Percentiles rank a stretch among this genome's conserved stretches.
Conservation (phyloP, 2,888 invertebrate species). For the Eremobia ochroleuca region DNA sequence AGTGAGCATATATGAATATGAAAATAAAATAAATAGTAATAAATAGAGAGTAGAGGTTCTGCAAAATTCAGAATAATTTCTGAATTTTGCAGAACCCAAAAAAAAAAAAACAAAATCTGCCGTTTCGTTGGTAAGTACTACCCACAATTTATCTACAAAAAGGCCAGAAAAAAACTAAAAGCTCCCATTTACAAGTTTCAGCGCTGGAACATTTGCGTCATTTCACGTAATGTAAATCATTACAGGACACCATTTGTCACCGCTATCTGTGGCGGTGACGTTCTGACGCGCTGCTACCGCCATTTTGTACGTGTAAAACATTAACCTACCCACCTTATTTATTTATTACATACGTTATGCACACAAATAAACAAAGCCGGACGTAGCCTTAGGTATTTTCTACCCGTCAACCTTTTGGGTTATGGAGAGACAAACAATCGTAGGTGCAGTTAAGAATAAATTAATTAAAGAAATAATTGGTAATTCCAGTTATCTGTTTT, state of each 20-base stretch:
- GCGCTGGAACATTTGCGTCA: conserved; percentile 30
- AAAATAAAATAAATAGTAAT: too few species aligned
- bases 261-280: conserved; percentile 47
- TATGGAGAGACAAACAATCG: not conserved
- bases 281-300: conserved; percentile 17
- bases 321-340: not conserved
- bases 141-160: not conserved
- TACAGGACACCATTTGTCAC: conserved; percentile 52
- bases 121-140: not conserved
- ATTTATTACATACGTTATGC: not conserved
- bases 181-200: conserved; percentile 25
- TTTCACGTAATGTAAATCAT: conserved; percentile 53
- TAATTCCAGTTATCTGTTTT: too few species aligned
- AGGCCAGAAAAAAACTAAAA: not conserved
- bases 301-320: conserved; percentile 20
- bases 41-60: too few species aligned
- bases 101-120: not conserved
- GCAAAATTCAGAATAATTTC: too few species aligned
- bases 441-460: not conserved
- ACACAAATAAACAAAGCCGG: not conserved
- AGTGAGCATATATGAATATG: not conserved
- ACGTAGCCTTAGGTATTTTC: not conserved
- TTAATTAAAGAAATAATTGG: too few species aligned
- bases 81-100: not conserved
- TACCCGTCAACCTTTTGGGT: not conserved